Percentiles rank a stretch among this genome's conserved stretches.
phyloP scores from a whole-genome alignment of 1,140 invertebrate species.

The Diuraphis noxia region DNA sequence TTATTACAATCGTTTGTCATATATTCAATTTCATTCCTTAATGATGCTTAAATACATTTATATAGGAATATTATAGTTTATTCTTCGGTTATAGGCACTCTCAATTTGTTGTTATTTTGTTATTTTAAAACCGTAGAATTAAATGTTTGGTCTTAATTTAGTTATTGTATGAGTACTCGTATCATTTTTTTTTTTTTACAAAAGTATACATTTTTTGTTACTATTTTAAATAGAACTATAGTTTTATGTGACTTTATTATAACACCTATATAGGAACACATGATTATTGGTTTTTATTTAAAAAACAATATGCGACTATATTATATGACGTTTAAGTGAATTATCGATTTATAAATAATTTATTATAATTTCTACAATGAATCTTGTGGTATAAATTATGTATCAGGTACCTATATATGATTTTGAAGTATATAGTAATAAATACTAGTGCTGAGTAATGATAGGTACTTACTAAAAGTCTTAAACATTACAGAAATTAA shows the following conservation, averaged over 20 bases:
- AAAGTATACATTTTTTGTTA: neutral
- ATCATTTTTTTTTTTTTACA: neutral
- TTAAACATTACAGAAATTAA: too few species aligned
- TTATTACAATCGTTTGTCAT: conserved; percentile 43
- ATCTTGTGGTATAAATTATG: neutral
- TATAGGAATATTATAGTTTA: neutral
- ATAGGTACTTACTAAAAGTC: too few species aligned
- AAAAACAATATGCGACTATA: neutral
- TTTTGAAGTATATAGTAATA: too few species aligned
- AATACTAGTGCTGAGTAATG: too few species aligned
- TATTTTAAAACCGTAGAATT: neutral
- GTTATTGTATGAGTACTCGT: neutral
- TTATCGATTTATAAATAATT: neutral
- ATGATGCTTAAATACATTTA: neutral
- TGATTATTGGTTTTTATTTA: neutral
- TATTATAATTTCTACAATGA: neutral
- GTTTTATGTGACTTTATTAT: neutral
- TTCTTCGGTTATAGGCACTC: neutral
- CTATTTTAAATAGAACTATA: neutral
- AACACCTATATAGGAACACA: neutral
- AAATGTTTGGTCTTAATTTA: neutral
- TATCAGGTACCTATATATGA: neutral
- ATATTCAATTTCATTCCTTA: conserved; percentile 11
- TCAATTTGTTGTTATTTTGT: neutral
- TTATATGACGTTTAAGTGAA: neutral